These are phyloP conservation scores for Rattus rattus DNA, from an alignment of 2,113 vertebrate genomes.

Conservation along the genomic window DNA sequence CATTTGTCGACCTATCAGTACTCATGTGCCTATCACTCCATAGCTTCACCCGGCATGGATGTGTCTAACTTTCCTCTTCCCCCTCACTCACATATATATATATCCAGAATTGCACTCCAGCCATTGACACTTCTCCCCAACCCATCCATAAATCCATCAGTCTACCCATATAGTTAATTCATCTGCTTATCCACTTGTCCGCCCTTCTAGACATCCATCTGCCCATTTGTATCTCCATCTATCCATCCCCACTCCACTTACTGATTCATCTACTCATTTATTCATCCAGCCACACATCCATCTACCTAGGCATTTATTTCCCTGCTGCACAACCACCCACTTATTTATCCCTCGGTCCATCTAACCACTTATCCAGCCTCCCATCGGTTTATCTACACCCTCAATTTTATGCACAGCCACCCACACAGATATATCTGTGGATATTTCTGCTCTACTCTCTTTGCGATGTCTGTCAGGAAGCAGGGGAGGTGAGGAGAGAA, in stretches of 20 bases:
- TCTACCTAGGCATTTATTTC: not conserved
- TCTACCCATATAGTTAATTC: not conserved
- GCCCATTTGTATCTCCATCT: not conserved
- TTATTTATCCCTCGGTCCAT: conserved; percentile 33
- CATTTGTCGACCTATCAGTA: not conserved
- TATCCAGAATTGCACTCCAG: not conserved
- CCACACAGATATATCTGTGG: conserved; percentile 18
- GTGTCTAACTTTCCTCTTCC: not conserved
- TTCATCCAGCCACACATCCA: not conserved
- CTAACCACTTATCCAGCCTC: conserved; percentile 48
- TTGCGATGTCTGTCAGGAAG: not conserved
- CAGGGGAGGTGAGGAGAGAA: not conserved
- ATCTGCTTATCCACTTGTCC: not conserved
- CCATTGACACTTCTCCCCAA: not conserved
- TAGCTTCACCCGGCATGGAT: not conserved
- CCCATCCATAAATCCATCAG: not conserved
- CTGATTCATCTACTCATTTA: not conserved
- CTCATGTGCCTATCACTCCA: not conserved
- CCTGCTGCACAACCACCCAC: not conserved
- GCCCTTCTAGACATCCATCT: not conserved
- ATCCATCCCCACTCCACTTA: not conserved
- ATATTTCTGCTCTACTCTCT: conserved; percentile 47
- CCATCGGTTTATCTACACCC: conserved; percentile 21
- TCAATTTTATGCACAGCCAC: conserved; percentile 1
- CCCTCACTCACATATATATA: conserved; percentile 27